Evolutionary conservation across 2,113 vertebrate genomes (phyloP), one percentile per base, ranked within the genome.

Genomic region (Ovis aries): DNA sequence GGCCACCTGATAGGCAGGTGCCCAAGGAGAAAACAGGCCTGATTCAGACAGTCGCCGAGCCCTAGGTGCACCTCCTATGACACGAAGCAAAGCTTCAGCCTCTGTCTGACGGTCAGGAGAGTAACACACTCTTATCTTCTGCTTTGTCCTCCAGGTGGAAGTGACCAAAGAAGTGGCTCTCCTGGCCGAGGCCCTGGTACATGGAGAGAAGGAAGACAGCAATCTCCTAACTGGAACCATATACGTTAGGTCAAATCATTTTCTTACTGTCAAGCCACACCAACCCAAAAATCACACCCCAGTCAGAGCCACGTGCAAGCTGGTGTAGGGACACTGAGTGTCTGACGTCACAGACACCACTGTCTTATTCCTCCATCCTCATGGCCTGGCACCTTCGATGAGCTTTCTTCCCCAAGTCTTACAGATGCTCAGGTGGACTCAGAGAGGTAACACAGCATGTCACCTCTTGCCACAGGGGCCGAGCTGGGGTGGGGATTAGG

Each of bases 171-270:
- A 89, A 31, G 90, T 64, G 33, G 15, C 88, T 55, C 33, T 81
- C 29, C 62, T 0, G 5, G 50, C 84, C 1, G 1, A 88, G 48
- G 64, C 87, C 43, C 77, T 0, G 8, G 91, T 64, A 9, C 94
- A 7, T 52, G 92, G 82, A 90, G 64, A 43, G 96, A 40, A 92
- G 96, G 88, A 97, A 88, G 84, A 92, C 85, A 52, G 16, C 74
- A 17, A 33, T 98, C 85, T 97, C 94, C 67, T 97, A 95, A 92
- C 55, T 97, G 98, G 98, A 88, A 8, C 97, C 97, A 27, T 57
- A 88, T 67, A 97, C 94, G 97, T 89, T 97, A 98, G 98, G 97
- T 98, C 88, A 87, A 78, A 36, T 27, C 29, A 64, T 80, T 40
- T 84, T 92, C 85, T 90, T 90, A 31, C 16, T 94, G 85, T 88